Conservation (phyloP, 2,888 invertebrate species). For the Eledone cirrhosa region DNA sequence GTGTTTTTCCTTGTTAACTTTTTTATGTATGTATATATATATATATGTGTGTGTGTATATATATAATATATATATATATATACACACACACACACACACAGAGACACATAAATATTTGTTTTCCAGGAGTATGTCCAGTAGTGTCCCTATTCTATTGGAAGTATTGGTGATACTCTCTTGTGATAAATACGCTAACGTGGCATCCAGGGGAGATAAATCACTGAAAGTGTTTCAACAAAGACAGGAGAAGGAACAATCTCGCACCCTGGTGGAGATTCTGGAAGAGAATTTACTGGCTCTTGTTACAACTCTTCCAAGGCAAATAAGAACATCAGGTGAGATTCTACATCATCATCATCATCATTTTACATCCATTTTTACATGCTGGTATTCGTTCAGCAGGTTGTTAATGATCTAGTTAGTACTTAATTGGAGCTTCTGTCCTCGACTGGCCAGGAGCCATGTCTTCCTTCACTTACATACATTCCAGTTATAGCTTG, state of each 20-base stretch:
- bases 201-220: slow-evolving; percentile 43
- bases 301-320: slow-evolving; percentile 53
- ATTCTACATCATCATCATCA: background rate
- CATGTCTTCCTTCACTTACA: too few relatives aligned
- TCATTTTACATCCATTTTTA: too few relatives aligned
- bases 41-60: too few relatives aligned
- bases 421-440: too few relatives aligned
- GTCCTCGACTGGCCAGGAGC: too few relatives aligned
- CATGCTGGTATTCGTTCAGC: too few relatives aligned
- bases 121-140: slow-evolving; percentile 51
- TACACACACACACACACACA: too few relatives aligned
- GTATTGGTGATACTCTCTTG: slow-evolving; percentile 52
- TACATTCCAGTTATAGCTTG: too few relatives aligned
- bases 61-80: too few relatives aligned
- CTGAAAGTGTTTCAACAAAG: slow-evolving; percentile 48
- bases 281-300: slow-evolving; percentile 57
- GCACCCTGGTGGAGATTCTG: slow-evolving; percentile 51
- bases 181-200: slow-evolving; percentile 54
- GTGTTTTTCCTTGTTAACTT: too few relatives aligned
- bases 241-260: slow-evolving; percentile 39
- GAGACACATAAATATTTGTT: background rate
- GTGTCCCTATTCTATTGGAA: slow-evolving; percentile 51
- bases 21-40: too few relatives aligned
- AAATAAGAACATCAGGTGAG: slow-evolving; percentile 55
- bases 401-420: too few relatives aligned